A percentile compares a stretch with the other conserved stretches of the same genome.
Conservation (phyloP, 2,113 vertebrate genomes). For the Xerus inauris region DNA sequence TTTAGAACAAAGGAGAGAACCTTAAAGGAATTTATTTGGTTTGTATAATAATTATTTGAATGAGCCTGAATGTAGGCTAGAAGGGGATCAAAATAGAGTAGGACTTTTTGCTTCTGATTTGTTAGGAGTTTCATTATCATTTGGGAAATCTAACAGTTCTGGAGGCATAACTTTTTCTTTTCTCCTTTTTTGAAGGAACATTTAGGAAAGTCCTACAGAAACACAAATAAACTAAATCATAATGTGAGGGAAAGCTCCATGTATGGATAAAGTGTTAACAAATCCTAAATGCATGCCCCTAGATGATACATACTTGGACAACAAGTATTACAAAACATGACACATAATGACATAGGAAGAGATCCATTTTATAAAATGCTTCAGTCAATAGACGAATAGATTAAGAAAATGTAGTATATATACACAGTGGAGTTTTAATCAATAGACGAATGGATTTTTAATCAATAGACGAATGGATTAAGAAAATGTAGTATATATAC, state of each 20-base stretch:
- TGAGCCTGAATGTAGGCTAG: background rate
- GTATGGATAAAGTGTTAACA: background rate
- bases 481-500: too few relatives aligned
- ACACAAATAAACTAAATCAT: background rate
- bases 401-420: too few relatives aligned
- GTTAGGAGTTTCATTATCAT: background rate
- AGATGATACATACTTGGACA: background rate
- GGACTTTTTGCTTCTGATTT: background rate
- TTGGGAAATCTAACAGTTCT: background rate
- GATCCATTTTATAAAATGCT: background rate
- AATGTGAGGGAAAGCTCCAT: background rate
- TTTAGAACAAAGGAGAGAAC: background rate
- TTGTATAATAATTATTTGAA: background rate
- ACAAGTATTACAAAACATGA: background rate
- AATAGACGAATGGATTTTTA: too few relatives aligned
- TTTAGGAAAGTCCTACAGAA: background rate
- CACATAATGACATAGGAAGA: background rate
- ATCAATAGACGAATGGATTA: too few relatives aligned
- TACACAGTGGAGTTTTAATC: too few relatives aligned
- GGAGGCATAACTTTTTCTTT: background rate
- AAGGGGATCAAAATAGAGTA: slow-evolving; percentile 1
- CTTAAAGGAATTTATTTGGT: background rate
- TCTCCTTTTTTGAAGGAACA: background rate
- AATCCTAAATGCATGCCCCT: background rate
- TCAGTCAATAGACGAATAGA: too few relatives aligned